Percentiles rank a stretch among this genome's conserved stretches.
phyloP scores from a whole-genome alignment of 2,888 invertebrate genomes.

The Conistra vaccinii region DNA sequence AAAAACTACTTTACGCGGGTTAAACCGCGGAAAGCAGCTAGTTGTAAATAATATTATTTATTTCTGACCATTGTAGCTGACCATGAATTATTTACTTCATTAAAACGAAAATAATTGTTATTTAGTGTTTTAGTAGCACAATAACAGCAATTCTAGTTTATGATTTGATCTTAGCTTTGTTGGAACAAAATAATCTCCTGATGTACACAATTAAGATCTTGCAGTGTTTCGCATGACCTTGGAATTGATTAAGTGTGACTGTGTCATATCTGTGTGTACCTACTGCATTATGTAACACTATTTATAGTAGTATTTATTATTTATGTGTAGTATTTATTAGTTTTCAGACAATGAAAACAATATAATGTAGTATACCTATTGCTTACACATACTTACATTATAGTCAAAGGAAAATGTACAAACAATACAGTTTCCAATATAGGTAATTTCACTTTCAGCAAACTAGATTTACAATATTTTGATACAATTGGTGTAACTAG shows the following conservation, averaged over 20 bases:
- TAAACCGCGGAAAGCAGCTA: too few species aligned
- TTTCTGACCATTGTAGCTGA: too few species aligned
- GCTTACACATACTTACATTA: not conserved
- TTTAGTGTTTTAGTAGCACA: not conserved
- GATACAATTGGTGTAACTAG: not conserved
- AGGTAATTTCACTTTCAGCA: not conserved
- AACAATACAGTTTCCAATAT: constrained; percentile 1
- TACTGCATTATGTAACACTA: constrained; percentile 32
- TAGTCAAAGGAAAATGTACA: not conserved
- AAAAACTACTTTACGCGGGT: too few species aligned
- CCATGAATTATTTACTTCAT: constrained; percentile 1
- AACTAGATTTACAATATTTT: not conserved
- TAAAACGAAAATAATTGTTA: not conserved
- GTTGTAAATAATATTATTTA: not conserved
- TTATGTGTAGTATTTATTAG: constrained; percentile 16
- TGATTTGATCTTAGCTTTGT: constrained; percentile 9
- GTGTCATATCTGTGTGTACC: constrained; percentile 23
- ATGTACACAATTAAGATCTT: constrained; percentile 46
- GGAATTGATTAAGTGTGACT: constrained; percentile 50
- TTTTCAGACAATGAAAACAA: constrained; percentile 10
- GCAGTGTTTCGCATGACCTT: constrained; percentile 57
- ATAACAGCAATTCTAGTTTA: not conserved
- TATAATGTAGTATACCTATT: not conserved
- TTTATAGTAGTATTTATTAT: not conserved
- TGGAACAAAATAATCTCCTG: constrained; percentile 20